Evolutionary conservation across 2,888 invertebrate genomes (phyloP).

Genomic region (Anoplius nigerrimus): DNA sequence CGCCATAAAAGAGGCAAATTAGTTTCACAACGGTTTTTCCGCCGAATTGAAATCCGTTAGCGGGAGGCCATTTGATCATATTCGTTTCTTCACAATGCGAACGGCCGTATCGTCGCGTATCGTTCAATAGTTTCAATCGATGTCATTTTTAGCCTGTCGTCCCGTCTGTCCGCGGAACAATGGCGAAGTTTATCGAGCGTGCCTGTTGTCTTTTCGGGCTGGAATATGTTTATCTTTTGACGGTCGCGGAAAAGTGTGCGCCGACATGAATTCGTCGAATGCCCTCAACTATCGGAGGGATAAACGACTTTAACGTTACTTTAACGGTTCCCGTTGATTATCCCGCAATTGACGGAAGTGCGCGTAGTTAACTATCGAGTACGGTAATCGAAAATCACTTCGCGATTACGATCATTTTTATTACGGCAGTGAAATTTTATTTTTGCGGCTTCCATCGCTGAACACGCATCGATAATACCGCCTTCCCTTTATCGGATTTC

Average conservation of each 20-base stretch:
- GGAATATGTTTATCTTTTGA: too few relatives aligned
- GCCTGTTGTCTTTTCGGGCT: conserved; percentile 21
- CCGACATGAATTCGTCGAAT: too few relatives aligned
- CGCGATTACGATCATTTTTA: too few relatives aligned
- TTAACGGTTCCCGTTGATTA: too few relatives aligned
- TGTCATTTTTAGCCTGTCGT: conserved; percentile 48
- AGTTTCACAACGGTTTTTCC: conserved; percentile 21
- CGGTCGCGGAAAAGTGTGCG: too few relatives aligned
- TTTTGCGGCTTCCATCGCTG: conserved; percentile 36
- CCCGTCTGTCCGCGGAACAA: conserved; percentile 49
- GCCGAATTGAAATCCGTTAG: conserved; percentile 30
- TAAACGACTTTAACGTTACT: too few relatives aligned
- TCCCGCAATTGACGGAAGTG: too few relatives aligned
- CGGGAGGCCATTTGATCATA: conserved; percentile 40
- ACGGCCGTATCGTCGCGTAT: conserved; percentile 31
- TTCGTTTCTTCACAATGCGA: conserved; percentile 23
- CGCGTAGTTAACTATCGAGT: too few relatives aligned
- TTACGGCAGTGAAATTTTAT: too few relatives aligned
- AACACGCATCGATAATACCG: conserved; percentile 11
- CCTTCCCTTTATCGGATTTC: background rate
- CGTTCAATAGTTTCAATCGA: conserved; percentile 46
- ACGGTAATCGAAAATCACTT: too few relatives aligned
- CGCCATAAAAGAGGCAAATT: conserved; percentile 14
- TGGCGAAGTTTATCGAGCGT: conserved; percentile 58
- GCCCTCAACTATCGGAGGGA: too few relatives aligned